phyloP scores from a whole-genome alignment of 2,888 invertebrate species.

The Mesoligia furuncula region DNA sequence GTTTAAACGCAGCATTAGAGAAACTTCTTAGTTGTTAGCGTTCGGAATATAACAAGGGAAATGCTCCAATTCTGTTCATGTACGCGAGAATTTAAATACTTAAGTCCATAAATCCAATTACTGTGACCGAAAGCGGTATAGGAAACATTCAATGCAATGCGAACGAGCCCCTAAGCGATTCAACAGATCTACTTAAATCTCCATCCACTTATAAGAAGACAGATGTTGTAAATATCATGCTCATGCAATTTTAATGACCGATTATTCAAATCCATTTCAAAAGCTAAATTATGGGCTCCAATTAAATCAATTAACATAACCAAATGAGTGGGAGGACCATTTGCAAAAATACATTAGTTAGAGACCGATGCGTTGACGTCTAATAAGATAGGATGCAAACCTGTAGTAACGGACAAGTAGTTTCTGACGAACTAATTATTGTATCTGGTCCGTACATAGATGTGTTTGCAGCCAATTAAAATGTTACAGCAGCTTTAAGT shows the following conservation, averaged over 20 bases:
- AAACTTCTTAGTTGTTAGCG: constrained; percentile 54
- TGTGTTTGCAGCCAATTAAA: constrained; percentile 56
- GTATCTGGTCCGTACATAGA: constrained; percentile 58
- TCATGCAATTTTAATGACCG: constrained; percentile 75
- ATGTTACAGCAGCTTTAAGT: constrained; percentile 49
- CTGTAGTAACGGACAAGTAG: constrained; percentile 62
- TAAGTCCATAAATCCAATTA: constrained; percentile 80
- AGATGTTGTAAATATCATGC: constrained; percentile 69
- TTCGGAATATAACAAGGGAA: constrained; percentile 66
- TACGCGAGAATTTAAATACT: constrained; percentile 69
- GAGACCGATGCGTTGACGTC: constrained; percentile 46
- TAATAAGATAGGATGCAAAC: constrained; percentile 58
- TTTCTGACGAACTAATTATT: constrained; percentile 67
- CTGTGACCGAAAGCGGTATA: constrained; percentile 69
- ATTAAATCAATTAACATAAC: constrained; percentile 71
- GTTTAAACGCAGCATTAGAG: constrained; percentile 50
- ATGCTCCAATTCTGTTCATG: constrained; percentile 68
- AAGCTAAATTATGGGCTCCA: constrained; percentile 67
- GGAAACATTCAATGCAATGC: constrained; percentile 66
- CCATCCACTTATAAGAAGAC: constrained; percentile 65
- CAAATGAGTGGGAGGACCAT: constrained; percentile 66
- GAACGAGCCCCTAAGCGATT: constrained; percentile 63
- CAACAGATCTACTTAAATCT: constrained; percentile 66
- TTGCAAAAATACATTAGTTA: constrained; percentile 66
- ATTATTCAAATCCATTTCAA: constrained; percentile 72